Percentiles rank a stretch among this genome's conserved stretches.
These are phyloP conservation scores for Ciconia maguari DNA, from an alignment of 2,113 vertebrate species.

Conservation along the genomic window DNA sequence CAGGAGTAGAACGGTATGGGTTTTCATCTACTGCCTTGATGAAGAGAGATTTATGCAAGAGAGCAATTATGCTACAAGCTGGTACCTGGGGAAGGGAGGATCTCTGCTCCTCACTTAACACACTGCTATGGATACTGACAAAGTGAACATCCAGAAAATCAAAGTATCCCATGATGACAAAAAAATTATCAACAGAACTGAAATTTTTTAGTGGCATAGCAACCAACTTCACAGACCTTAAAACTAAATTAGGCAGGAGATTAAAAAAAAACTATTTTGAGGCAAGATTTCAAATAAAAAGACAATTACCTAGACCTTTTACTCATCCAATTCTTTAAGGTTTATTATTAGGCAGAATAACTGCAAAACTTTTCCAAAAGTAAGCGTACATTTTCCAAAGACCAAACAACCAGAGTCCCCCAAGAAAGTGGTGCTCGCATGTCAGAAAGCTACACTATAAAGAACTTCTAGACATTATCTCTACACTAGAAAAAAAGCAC, in stretches of 20 bases:
- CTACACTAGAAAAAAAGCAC: background rate
- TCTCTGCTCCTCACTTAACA: background rate
- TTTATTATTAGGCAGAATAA: background rate
- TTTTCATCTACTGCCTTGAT: background rate
- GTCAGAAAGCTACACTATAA: background rate
- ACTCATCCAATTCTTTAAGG: background rate
- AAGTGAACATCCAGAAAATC: background rate
- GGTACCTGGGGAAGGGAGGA: background rate
- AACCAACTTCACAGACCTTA: constrained; percentile 1
- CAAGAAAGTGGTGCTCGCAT: accelerated
- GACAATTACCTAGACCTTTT: background rate
- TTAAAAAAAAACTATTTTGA: background rate
- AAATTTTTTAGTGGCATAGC: background rate
- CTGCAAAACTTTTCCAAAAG: background rate
- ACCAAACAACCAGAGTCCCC: background rate
- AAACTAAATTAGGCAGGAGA: background rate
- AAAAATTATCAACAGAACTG: background rate
- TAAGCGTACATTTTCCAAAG: background rate
- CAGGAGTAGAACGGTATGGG: background rate
- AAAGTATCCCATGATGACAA: background rate
- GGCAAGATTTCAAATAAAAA: background rate
- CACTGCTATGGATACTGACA: background rate
- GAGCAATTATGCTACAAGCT: background rate
- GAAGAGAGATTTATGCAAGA: background rate
- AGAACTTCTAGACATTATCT: background rate